Evolutionary conservation across 2,797 vertebrate species (phyloP).

Genomic region (Antennarius maculatus): DNA sequence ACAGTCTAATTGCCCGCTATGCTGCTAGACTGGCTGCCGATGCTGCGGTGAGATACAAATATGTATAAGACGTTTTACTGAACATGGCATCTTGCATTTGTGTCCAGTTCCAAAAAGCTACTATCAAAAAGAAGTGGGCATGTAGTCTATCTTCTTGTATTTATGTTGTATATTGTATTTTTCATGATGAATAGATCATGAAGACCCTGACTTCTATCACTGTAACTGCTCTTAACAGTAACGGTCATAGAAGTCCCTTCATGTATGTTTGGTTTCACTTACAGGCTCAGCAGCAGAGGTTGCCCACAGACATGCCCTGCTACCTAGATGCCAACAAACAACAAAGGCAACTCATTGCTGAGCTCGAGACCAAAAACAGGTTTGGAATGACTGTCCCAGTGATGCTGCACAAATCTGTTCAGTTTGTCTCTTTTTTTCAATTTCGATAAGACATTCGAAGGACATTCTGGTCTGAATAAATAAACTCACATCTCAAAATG

Average conservation of each 20-base stretch:
- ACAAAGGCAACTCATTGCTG: conserved; percentile 96
- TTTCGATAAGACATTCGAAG: conserved; percentile 18
- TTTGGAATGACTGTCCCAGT: conserved; percentile 66
- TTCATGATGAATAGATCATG: conserved; percentile 30
- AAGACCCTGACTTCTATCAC: conserved; percentile 22
- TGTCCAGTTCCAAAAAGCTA: conserved; percentile 35
- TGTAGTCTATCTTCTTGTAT: conserved; percentile 9
- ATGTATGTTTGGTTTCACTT: conserved; percentile 62
- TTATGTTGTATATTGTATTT: not conserved
- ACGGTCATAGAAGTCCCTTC: conserved; percentile 40
- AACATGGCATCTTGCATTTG: conserved; percentile 42
- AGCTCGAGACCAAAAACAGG: conserved; percentile 99
- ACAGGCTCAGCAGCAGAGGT: conserved; percentile 89
- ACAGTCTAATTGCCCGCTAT: conserved; percentile 97
- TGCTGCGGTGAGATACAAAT: conserved; percentile 87
- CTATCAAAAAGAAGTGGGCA: conserved; percentile 33
- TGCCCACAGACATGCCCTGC: conserved; percentile 90
- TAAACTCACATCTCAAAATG: conserved; percentile 3
- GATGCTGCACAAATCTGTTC: conserved; percentile 12
- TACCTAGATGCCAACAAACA: conserved; percentile 98
- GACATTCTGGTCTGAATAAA: not conserved
- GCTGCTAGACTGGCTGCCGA: conserved; percentile 97
- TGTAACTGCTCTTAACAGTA: conserved; percentile 36
- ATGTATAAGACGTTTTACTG: conserved; percentile 50
- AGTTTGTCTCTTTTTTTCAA: conserved; percentile 12